Base-by-base conservation (phyloP, 2,113 vertebrate species). In the Panurus biarmicus region DNA sequence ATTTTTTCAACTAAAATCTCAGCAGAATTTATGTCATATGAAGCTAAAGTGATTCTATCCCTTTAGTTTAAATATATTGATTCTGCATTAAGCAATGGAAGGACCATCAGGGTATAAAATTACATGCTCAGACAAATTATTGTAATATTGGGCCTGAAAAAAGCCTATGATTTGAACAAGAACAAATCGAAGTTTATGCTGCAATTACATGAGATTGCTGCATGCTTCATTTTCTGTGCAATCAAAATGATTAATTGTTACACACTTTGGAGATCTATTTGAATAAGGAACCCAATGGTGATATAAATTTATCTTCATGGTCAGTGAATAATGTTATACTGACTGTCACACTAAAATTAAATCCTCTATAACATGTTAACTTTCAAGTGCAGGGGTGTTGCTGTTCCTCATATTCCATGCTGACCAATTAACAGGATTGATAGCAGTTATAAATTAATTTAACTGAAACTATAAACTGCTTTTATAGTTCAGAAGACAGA, bases 381-480 rank as follows among this genome's bases (percentile, higher is more conserved):
- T 94, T 38, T 58, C 33, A 65, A 79, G 23, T 28, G 14, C 62
- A 72, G 71, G 23, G 54, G 24, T 85, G 54, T 72, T 89, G 35
- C 57, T 89, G 21, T 82, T 94, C 12, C 50, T 92, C 73, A 11
- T 76, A 57, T 65, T 95, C 77, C 19, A 40, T 38, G 66, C 58
- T 83, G 81, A 87, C 58, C 67, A 87, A 91, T 82, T 94, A 94
- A 89, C 61, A 64, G 29, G 74, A 91, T 87, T 92, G 65, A 93
- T 67, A 78, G 20, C 53, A 89, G 54, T 33, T 60, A 71, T 89
- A 93, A 93, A 93, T 95, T 87, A 56, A 85, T 87, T 94, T 91
- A 86, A 87, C 58, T 73, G 48, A 86, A 87, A n/a, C 78, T 62
- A 70, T 80, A 94, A 93, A 89, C 26, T 56, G 74, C 53, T 85